Evolutionary conservation across 2,888 invertebrate species (phyloP), one percentile per base, ranked within the genome.

Genomic region (Gandaritis pyraliata): DNA sequence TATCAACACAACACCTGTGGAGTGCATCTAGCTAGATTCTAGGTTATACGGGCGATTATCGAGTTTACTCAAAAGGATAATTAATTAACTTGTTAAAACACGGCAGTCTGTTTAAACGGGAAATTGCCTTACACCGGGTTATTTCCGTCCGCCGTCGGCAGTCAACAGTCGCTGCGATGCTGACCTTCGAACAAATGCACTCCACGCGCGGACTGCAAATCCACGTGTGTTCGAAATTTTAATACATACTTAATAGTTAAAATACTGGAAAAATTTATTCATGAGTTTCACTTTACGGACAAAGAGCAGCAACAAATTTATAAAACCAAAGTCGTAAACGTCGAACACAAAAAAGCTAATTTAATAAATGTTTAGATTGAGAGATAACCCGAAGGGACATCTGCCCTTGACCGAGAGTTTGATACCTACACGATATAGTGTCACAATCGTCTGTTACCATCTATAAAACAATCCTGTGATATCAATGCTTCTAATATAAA

Each of bases 121-220:
- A 88, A 84, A 89, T 89, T 85, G 86, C 81, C 76, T 77, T 78
- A 79, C 82, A 83, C 82, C 78, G 78, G 80, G 82, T 80, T 86
- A 88, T 88, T 88, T 90, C 87, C 88, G 88, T 83, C 77, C 75
- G 75, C 77, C 75, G 75, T 70, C 74, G 72, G 76, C 74, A 71
- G 76, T 76, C 53, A 43, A 43, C 76, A 66, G 64, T 61, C 61
- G 71, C 70, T 65, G 66, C 71, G 72, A 72, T 74, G 79, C 68
- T 81, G 86, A 85, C 86, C 88, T 88, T 88, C 87, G 78, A 68
- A 70, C 73, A 72, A 71, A 68, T 80, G 82, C 83, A 80, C 50
- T 72, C 68, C 70, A 73, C 64, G 58, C 64, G 69, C 73, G 58
- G 64, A 68, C 73, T 77, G 75, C 76, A 77, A 66, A 64, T 65